Base-by-base conservation (phyloP, 2,888 invertebrate species). In the Tenthredo scrophulariae region DNA sequence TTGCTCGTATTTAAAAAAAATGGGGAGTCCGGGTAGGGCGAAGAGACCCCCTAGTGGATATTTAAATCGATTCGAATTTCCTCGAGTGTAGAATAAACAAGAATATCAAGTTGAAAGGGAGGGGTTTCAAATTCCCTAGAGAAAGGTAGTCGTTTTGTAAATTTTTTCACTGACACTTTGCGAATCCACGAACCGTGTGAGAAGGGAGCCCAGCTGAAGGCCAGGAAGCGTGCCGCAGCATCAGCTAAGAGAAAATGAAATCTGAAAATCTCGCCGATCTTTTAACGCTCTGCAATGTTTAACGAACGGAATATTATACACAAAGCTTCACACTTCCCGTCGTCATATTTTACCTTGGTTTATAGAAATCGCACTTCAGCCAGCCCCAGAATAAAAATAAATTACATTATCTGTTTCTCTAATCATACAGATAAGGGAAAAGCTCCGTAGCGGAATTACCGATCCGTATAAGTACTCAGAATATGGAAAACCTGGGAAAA, bases 141-240 rank as follows among this genome's bases (percentile, higher is more conserved):
- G 77, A n/a, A 74, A 22, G 54, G 29, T n/a, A 3, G 22, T 77
- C 29, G 50, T 77, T 77, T 77, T 15, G 29, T 77, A n/a, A 77
- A 77, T 54, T 77, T 54, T n/a, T 54, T 43, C 72, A 74, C 72
- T 43, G 50, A 77, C 67, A 67, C 67, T 33, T 50, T 7, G 10
- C 18, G 50, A 54, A 40, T 77, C 54, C 67, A 18, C 1, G n/a
- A n/a, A 33, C 13, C 50, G 33, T 33, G 77, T 77, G 77, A 29
- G 33, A 77, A 77, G 6, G 54, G 54, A 13, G 33, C n/a, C n/a
- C n/a, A 5, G 54, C 7, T 37, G 7, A 37, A 6, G n/a, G 75
- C 75, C 50, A 77, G 54, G 13, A 54, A 77, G 33, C 77, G 77
- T 77, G 77, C 54, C 77, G 29, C 9, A 13, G 77, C 77, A 77